Base-by-base conservation (phyloP, 2,888 invertebrate species). In the Harpalus rubripes region DNA sequence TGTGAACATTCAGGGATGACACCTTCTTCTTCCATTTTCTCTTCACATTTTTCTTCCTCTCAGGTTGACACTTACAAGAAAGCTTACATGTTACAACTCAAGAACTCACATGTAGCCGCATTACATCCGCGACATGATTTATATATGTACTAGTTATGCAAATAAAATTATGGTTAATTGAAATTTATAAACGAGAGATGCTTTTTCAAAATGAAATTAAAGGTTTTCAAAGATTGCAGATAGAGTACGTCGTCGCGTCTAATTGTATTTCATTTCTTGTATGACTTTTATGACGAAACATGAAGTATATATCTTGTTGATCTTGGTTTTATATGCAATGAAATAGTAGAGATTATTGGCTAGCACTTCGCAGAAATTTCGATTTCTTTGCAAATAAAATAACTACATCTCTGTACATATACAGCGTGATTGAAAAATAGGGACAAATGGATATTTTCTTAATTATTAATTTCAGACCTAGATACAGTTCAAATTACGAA, bases 121-220 rank as follows among this genome's bases (percentile, higher is more conserved):
- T 72, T 72, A 72, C 41, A 16, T 41, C 7, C 16, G 1, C 3
- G 72, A 72, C 4, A 39, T 74, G 44, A 74, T 74, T 74, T 74
- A 74, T 44, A 41, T 44, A 18, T 10, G 72, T 18, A 41, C 72
- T 18, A 74, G 72, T 74, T 74, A 74, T 74, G 72, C 72, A 74
- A 74, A 74, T 74, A 74, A 18, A 74, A 74, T 74, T 74, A 74
- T 74, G 16, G 10, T 44, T 74, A 74, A 74, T 74, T 74, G 72
- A 74, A 74, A 74, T 72, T 72, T 72, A 72, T 72, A 72, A 72
- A 72, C 68, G 39, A 18, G 16, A 74, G 8, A 52, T 8, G 44
- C 44, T 52, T 52, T 12, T 52, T 52, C 44, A 8, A 52, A 52
- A 12, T 12, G 44, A 52, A 52, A 52, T 52, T 52, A 52, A 52